Percentiles rank a stretch among this genome's conserved stretches.
These are phyloP conservation scores for Austrofundulus limnaeus DNA, from an alignment of 2,113 vertebrate species.

Conservation along the genomic window DNA sequence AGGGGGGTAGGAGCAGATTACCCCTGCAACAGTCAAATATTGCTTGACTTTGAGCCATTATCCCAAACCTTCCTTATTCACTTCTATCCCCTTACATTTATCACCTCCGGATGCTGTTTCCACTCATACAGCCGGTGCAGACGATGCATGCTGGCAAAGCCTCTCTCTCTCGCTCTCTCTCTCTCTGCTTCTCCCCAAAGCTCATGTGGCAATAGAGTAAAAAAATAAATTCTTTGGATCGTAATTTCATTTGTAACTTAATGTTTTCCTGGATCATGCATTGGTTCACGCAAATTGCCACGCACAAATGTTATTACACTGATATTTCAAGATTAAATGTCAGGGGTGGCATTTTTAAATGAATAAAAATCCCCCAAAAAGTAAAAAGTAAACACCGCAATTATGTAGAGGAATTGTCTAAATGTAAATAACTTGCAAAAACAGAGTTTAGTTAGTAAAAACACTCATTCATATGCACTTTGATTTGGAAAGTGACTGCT, in stretches of 20 bases:
- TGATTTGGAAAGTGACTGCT: too few species aligned
- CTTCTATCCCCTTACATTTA: conserved; percentile 54
- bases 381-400: too few species aligned
- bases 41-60: conserved; percentile 62
- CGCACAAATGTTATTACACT: too few species aligned
- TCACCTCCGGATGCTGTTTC: conserved; percentile 44
- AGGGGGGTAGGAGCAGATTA: conserved; percentile 52
- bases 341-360: too few species aligned
- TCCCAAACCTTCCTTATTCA: conserved; percentile 61
- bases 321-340: too few species aligned
- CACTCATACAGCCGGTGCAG: conserved; percentile 17
- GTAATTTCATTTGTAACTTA: conserved; percentile 43
- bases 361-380: too few species aligned
- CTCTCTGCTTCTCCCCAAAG: neutral
- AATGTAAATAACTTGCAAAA: too few species aligned
- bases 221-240: conserved; percentile 19
- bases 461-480: too few species aligned
- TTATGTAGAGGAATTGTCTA: too few species aligned
- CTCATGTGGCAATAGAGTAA: conserved; percentile 3
- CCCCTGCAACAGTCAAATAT: conserved; percentile 61
- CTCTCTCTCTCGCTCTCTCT: conserved; percentile 16
- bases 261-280: conserved; percentile 24
- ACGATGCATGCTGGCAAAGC: conserved; percentile 25
- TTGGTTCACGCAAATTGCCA: too few species aligned
- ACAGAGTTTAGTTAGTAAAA: too few species aligned